These are phyloP conservation scores for Andrena trimmerana DNA, from an alignment of 2,888 invertebrate species.

Conservation along the genomic window DNA sequence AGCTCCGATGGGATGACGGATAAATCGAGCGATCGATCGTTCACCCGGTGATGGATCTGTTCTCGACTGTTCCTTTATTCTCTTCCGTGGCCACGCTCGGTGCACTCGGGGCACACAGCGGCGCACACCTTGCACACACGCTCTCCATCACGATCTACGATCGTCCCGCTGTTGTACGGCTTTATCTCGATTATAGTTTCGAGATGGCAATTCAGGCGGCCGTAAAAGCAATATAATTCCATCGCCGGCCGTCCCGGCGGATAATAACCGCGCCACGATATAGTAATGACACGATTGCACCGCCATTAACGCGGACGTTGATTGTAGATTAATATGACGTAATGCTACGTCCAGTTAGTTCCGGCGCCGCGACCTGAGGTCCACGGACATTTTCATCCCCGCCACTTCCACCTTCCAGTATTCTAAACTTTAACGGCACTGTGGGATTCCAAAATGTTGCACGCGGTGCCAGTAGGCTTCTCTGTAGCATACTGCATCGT, in stretches of 20 bases:
- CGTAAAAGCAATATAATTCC: slow-evolving; percentile 62
- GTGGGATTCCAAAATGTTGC: too few relatives aligned
- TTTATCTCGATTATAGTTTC: slow-evolving; percentile 68
- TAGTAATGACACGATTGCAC: slow-evolving; percentile 56
- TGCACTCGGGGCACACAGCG: slow-evolving; percentile 11
- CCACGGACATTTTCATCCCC: neutral
- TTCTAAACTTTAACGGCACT: too few relatives aligned
- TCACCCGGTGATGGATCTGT: slow-evolving; percentile 77
- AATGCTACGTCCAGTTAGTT: slow-evolving; percentile 35
- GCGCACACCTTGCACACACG: slow-evolving; percentile 58
- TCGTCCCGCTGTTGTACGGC: slow-evolving; percentile 42
- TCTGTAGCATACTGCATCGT: too few relatives aligned
- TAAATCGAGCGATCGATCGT: slow-evolving; percentile 77
- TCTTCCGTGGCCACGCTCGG: slow-evolving; percentile 2
- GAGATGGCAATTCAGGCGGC: slow-evolving; percentile 55
- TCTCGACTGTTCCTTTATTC: slow-evolving; percentile 71
- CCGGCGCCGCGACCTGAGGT: too few relatives aligned
- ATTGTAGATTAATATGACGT: slow-evolving; percentile 53
- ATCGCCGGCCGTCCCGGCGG: slow-evolving; percentile 34
- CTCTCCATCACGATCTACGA: slow-evolving; percentile 64
- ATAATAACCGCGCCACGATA: slow-evolving; percentile 55
- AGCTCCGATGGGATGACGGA: slow-evolving; percentile 77
- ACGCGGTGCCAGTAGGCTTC: too few relatives aligned
- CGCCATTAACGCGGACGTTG: slow-evolving; percentile 44
- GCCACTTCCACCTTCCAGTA: neutral